phyloP scores from a whole-genome alignment of 2,888 invertebrate genomes.

The Clanis bilineata region DNA sequence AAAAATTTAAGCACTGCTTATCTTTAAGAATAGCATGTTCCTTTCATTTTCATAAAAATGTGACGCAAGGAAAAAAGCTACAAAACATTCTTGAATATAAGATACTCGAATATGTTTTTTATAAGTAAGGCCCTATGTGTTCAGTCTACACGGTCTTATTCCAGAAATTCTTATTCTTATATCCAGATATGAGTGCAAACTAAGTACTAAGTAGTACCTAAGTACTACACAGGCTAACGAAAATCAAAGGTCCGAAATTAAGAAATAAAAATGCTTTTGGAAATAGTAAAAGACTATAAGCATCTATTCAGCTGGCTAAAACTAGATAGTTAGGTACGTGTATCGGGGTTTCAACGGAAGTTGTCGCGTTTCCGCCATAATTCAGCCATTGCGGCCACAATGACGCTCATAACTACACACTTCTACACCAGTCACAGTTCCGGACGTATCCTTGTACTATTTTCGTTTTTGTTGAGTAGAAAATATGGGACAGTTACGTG shows the following conservation, averaged over 20 bases:
- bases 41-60: too few relatives aligned
- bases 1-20: too few relatives aligned
- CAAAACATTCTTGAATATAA: too few relatives aligned
- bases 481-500: background rate
- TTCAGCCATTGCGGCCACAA: slow-evolving; percentile 54
- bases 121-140: too few relatives aligned
- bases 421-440: slow-evolving; percentile 2
- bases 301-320: slow-evolving; percentile 4
- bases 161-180: too few relatives aligned
- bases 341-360: slow-evolving; percentile 52
- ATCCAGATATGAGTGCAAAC: too few relatives aligned
- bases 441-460: slow-evolving; percentile 8
- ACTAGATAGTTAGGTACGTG: slow-evolving; percentile 3
- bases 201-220: too few relatives aligned
- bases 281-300: slow-evolving; percentile 1
- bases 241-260: background rate
- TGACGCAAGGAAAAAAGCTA: too few relatives aligned
- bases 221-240: too few relatives aligned
- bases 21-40: too few relatives aligned
- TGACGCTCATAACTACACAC: slow-evolving; percentile 35
- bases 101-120: too few relatives aligned
- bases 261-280: background rate
- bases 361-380: slow-evolving; percentile 60
- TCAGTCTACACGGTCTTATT: too few relatives aligned
- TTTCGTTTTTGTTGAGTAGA: slow-evolving; percentile 2